Evolutionary conservation across 2,113 vertebrate species (phyloP), one percentile per base, ranked within the genome.

Genomic region (Seriola rivoliana): DNA sequence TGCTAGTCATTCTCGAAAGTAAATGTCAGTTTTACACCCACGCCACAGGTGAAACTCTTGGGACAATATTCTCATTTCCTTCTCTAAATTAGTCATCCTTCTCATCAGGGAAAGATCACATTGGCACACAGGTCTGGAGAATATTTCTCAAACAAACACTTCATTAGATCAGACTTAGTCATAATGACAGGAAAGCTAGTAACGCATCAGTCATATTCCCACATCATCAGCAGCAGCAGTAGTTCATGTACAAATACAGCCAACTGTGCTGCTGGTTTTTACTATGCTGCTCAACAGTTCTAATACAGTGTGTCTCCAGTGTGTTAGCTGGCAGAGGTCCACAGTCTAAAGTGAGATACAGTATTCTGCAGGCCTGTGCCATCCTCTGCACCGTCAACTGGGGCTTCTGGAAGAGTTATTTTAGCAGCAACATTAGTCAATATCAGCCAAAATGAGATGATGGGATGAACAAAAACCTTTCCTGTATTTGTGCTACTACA

Each of bases 261-360:
- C 57, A 73, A 75, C 48, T 25, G 68, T 70, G 64, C 57, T 78
- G 21, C 58, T 75, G 42, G 23, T 78, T 84, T 80, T 88, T 63
- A 85, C 67, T 55, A 69, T 78, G 70, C 87, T 65, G 78, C 76
- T 90, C 81, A 88, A 77, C 77, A 84, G 82, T 89, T 84, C 75
- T 83, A 66, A 89, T 66, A 85, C 57, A 12, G 71, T n/a, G 57
- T 70, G 82, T 90, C 89, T 91, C 87, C 81, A n/a, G 85, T 89
- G 91, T 80, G 87, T 87, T 84, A 65, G 48, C 57, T 92, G 91
- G 91, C 89, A 90, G 71, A 86, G 10, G n/a, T 85, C 91, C 90
- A 89, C 85, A 88, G 77, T 90, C 85, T 86, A 91, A 84, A 92
- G 87, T 93, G 65, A 88, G 72, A 86, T 88, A 87, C 87, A 88